Conservation (phyloP, 2,888 invertebrate species). For the Spisula subtruncata region DNA sequence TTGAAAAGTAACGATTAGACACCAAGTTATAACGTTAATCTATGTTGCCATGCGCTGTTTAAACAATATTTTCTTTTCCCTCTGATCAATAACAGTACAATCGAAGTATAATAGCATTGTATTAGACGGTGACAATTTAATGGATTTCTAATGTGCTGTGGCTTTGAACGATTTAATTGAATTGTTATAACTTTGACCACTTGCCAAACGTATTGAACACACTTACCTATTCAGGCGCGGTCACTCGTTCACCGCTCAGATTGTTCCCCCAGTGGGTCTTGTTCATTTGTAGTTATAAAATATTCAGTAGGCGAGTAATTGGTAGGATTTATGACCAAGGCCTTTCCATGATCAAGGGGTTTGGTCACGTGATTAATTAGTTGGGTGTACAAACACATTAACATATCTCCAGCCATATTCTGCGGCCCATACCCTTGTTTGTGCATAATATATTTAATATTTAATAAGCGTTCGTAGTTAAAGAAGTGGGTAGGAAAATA, state of each 20-base stretch:
- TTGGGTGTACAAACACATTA: too few relatives aligned
- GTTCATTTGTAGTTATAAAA: neutral
- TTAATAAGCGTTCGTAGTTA: too few relatives aligned
- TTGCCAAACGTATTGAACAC: neutral
- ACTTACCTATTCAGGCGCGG: slow-evolving; percentile 16
- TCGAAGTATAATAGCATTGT: neutral
- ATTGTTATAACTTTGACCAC: slow-evolving; percentile 13
- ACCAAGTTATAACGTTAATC: neutral
- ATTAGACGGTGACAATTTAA: neutral
- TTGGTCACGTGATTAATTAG: neutral
- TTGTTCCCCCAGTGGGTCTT: neutral
- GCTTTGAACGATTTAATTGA: neutral
- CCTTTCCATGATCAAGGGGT: neutral
- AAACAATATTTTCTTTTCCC: neutral
- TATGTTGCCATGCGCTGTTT: neutral
- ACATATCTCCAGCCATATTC: too few relatives aligned
- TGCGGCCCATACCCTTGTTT: too few relatives aligned
- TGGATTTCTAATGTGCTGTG: neutral
- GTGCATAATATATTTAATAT: neutral
- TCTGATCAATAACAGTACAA: neutral
- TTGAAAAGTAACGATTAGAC: neutral
- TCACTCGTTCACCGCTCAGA: neutral
- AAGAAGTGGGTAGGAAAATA: too few relatives aligned
- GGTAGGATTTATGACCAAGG: neutral
- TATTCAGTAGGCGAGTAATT: slow-evolving; percentile 1